phyloP scores from a whole-genome alignment of 2,113 vertebrate species.

The Oophaga pumilio region DNA sequence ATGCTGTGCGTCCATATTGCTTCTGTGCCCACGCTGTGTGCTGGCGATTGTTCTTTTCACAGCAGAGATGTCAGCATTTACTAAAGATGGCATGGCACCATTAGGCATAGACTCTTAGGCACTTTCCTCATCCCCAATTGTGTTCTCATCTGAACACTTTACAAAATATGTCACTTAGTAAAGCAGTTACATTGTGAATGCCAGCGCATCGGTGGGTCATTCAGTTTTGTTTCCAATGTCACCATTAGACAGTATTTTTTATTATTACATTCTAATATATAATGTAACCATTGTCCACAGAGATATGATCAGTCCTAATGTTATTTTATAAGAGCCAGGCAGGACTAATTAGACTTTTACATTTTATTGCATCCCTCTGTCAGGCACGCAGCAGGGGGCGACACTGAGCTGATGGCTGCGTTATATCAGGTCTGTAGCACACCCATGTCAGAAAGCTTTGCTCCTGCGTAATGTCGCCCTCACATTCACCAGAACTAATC shows the following conservation, averaged over 20 bases:
- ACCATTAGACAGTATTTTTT: neutral
- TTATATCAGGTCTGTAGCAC: too few species aligned
- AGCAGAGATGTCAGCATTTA: constrained; percentile 9
- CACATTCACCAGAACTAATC: too few species aligned
- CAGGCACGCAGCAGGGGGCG: too few species aligned
- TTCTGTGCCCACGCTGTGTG: constrained; percentile 7
- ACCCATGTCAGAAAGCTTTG: too few species aligned
- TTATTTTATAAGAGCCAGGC: too few species aligned
- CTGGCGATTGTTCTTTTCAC: constrained; percentile 9
- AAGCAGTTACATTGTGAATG: neutral
- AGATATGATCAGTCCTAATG: neutral
- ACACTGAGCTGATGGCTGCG: too few species aligned
- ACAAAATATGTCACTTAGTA: neutral
- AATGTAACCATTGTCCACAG: neutral
- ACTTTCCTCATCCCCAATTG: neutral
- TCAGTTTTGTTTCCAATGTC: neutral
- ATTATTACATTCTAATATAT: neutral
- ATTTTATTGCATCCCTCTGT: too few species aligned
- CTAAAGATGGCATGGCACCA: constrained; percentile 11
- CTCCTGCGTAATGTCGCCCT: too few species aligned
- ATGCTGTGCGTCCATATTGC: constrained; percentile 19
- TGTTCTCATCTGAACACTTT: neutral
- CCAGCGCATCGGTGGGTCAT: neutral
- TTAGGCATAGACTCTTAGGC: neutral
- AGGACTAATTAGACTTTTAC: too few species aligned